Base-by-base conservation (phyloP, 2,888 invertebrate genomes). In the Cheilosia impressa region DNA sequence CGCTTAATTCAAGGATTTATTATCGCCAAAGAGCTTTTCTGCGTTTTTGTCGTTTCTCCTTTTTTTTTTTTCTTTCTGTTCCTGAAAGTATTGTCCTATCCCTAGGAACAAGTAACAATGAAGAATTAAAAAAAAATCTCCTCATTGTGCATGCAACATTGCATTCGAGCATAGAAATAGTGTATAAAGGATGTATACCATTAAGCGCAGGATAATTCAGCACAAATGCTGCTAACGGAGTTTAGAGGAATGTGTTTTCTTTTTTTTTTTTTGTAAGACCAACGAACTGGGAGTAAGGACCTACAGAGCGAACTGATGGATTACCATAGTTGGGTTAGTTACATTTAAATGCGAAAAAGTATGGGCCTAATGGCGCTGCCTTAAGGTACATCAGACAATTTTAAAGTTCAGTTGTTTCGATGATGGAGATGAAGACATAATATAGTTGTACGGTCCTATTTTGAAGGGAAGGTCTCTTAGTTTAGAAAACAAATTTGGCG, bases 1-100 rank as follows among this genome's bases (percentile, higher is more conserved):
- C 81, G 72, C 81, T 85, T 85, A 85, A 85, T 85, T 81, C 85
- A 81, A 81, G 77, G 76, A 85, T 80, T 81, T 81, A 77, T 81
- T 72, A 68, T 81, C 62, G 62, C 72, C 68, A 85, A 80, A 79
- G 75, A 73, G 73, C 60, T 76, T 80, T 71, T 57, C 60, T 60
- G 63, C 62, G 27, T 79, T 47, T 45, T 75, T 63, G 47, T 68
- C 55, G 22, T 58, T 17, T 34, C 17, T 19, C 34, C 24, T 41
- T 50, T 19, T 53, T 10, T 24, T 65, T 55, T 31, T 52, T 38
- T 17, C 13, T 0, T 17, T 4, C 13, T 31, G 13, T 53, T 17
- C 41, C 41, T 65, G 63, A 34, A 47, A 10, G 38, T 27, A 52
- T 71, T 52, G 72, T 62, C 27, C 17, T 52, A 19, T 24, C n/a